Evolutionary conservation across 2,113 vertebrate species (phyloP), one percentile per base, ranked within the genome.

Genomic region (human): DNA sequence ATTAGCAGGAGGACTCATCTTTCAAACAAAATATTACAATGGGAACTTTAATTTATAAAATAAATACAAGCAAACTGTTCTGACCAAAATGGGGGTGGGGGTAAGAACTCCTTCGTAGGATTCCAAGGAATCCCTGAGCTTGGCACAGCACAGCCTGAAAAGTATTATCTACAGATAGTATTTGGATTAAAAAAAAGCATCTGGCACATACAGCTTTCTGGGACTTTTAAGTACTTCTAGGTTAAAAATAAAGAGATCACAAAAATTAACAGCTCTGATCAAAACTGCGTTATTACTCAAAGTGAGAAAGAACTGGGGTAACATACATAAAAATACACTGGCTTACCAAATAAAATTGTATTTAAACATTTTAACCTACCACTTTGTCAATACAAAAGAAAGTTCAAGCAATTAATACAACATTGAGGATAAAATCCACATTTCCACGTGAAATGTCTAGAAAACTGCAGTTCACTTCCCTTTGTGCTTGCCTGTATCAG

Each of bases 1-100:
- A 81, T 43, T 79, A 45, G 50, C n/a, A 94, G 59, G 52, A 95
- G 35, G 95, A 83, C 27, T 48, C 18, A 92, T 78, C 38, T 57
- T 98, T 87, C 66, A 84, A 96, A 91, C 35, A 94, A 93, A 96
- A 73, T 57, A 82, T 73, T 66, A 91, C 20, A 91, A 91, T 14
- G 7, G 50, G 75, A 87, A 93, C 18, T 75, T 86, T 30, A 90
- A 50, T 48, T 66, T 61, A 61, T 75, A 89, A 66, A 84, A 64
- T 11, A 88, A 64, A 70, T 10, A 91, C 76, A 61, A 95, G 38
- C 16, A 7, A 93, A 52, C 17, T 78, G 8, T 79, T 94, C 3
- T 50, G 32, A 72, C 3, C 30, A 72, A 61, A 82, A 9, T 4
- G 7, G 43, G 16, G 8, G 27, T 32, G 20, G 2, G 3, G 8